phyloP scores from a whole-genome alignment of 2,888 invertebrate species.

The Pasiphila rectangulata region DNA sequence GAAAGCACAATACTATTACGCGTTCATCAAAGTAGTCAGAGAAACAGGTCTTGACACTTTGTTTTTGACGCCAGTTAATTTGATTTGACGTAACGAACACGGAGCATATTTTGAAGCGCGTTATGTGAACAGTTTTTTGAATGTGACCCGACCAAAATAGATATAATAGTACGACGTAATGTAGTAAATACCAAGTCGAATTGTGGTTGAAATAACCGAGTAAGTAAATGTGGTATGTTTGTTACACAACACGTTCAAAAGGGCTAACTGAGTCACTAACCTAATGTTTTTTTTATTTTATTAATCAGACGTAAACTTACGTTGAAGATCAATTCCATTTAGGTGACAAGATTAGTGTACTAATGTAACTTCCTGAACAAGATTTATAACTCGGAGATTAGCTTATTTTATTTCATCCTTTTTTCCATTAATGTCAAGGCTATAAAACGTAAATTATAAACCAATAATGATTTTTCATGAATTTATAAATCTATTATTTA shows the following conservation, averaged over 20 bases:
- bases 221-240: neutral
- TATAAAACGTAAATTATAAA: slow-evolving; percentile 14
- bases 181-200: slow-evolving; percentile 3
- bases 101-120: slow-evolving; percentile 36
- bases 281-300: neutral
- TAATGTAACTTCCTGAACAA: slow-evolving; percentile 20
- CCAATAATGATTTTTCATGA: slow-evolving; percentile 14
- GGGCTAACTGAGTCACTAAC: neutral
- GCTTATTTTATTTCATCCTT: slow-evolving; percentile 12
- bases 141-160: slow-evolving; percentile 22
- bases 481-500: slow-evolving; percentile 4
- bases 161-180: slow-evolving; percentile 1
- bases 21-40: slow-evolving; percentile 52
- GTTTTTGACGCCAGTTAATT: slow-evolving; percentile 47
- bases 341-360: slow-evolving; percentile 10
- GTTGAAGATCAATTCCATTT: slow-evolving; percentile 10
- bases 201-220: neutral
- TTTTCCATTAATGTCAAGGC: slow-evolving; percentile 14
- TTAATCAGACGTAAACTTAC: slow-evolving; percentile 1
- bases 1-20: slow-evolving; percentile 49
- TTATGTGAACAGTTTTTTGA: slow-evolving; percentile 26
- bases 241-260: neutral
- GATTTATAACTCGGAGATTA: slow-evolving; percentile 18
- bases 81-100: slow-evolving; percentile 50
- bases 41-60: slow-evolving; percentile 66